Base-by-base conservation (phyloP, 1,140 invertebrate species). In the Marisa cornuarietis region DNA sequence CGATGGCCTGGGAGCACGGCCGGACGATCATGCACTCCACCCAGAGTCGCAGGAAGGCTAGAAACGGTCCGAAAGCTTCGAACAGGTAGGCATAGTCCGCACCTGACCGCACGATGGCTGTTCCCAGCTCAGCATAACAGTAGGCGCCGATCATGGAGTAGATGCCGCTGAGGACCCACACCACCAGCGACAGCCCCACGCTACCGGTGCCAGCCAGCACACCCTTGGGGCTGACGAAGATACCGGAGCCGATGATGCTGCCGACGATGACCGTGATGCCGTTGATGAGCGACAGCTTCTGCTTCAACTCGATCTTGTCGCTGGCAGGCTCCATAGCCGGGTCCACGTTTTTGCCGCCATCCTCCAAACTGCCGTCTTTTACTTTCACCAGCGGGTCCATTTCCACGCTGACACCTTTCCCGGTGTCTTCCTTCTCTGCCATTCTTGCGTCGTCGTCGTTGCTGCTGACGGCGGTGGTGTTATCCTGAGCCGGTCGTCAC, bases 151-250 rank as follows among this genome's bases (percentile, higher is more conserved):
- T 91, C 86, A 97, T 92, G 2, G 96, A 96, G 78, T 97, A 93
- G 6, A 95, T 81, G 77, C 96, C 96, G 87, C 96, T 96, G 4
- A 94, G 88, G 10, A 93, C 92, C 96, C 96, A 98, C 54, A 97
- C 93, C 22, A 97, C 91, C 1, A 98, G 91, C 83, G 95, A 95
- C 81, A 96, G 91, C n/a, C 94, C 96, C 1, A 97, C 94, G 14
- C 96, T 97, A n/a, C 95, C 96, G 2, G 96, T 94, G 87, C 95
- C 93, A 83, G 94, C 89, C 22, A 97, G 90, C 1, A 96, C 95
- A 79, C 97, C 96, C 87, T 95, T 97, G 0, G 98, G 98, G 16
- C 97, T 98, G 18, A 99, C 95, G 91, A 99, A 99, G 88, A 99
- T 97, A 66, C 96, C 96, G 6, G 96, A 97, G 4, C 91, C 91